Percentiles rank a stretch among this genome's conserved stretches.
These are phyloP conservation scores for Micropterix aruncella DNA, from an alignment of 2,888 invertebrate genomes.

Conservation along the genomic window DNA sequence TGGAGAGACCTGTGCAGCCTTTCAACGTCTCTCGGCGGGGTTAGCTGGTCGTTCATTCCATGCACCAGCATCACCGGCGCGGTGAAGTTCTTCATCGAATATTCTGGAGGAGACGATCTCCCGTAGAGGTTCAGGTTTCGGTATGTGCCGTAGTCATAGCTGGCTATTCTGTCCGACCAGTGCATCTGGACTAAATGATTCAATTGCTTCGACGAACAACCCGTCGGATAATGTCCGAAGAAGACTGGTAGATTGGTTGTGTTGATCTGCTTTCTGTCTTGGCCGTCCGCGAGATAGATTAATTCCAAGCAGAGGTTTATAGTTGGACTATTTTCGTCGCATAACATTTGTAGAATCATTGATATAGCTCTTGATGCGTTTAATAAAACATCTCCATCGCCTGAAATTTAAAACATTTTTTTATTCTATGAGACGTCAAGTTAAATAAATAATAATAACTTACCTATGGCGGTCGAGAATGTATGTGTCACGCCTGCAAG, in stretches of 20 bases:
- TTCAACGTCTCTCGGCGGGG: constrained; percentile 5
- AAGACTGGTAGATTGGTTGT: constrained; percentile 28
- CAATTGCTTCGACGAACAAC: constrained; percentile 37
- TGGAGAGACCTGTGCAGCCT: constrained; percentile 10
- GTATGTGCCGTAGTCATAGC: constrained; percentile 21
- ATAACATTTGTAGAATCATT: too few relatives aligned
- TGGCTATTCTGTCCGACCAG: constrained; percentile 21
- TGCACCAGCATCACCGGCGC: constrained; percentile 23
- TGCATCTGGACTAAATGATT: constrained; percentile 28
- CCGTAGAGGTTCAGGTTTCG: constrained; percentile 15
- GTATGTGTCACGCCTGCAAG: neutral
- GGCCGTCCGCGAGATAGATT: too few relatives aligned
- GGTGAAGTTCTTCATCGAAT: constrained; percentile 19
- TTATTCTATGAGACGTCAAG: too few relatives aligned
- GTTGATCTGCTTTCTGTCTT: constrained; percentile 31
- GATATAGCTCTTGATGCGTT: too few relatives aligned
- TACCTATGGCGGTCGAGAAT: too few relatives aligned
- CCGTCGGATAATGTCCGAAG: constrained; percentile 27
- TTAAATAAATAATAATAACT: too few relatives aligned
- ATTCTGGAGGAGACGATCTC: constrained; percentile 20
- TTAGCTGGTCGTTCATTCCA: constrained; percentile 21
- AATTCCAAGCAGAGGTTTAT: too few relatives aligned
- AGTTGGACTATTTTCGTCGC: too few relatives aligned
- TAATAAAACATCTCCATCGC: too few relatives aligned
- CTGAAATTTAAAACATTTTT: too few relatives aligned